Conservation (phyloP, 2,888 invertebrate genomes). For the Eristalis tenax region DNA sequence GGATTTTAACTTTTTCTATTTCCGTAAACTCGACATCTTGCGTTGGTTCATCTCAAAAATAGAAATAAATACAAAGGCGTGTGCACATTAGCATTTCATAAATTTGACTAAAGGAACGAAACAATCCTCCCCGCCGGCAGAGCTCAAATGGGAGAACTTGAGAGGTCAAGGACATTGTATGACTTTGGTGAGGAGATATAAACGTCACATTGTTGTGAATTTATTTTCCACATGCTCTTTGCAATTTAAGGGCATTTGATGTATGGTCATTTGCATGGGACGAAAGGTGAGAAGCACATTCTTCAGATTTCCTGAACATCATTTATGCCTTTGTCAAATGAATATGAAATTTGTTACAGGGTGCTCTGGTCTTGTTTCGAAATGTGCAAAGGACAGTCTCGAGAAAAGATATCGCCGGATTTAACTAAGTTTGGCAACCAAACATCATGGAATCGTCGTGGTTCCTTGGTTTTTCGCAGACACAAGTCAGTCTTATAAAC, state of each 20-base stretch:
- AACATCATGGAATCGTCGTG: neutral
- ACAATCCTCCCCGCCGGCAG: neutral
- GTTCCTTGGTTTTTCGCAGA: neutral
- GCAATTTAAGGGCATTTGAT: slow-evolving; percentile 19
- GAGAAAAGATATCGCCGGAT: neutral
- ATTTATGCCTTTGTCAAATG: slow-evolving; percentile 18
- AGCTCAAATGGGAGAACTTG: neutral
- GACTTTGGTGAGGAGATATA: neutral
- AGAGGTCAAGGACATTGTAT: slow-evolving; percentile 24
- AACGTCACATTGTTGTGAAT: slow-evolving; percentile 8
- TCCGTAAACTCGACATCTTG: neutral
- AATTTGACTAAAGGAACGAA: neutral
- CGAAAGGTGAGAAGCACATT: neutral
- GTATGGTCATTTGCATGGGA: neutral
- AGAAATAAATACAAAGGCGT: neutral
- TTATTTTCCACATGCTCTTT: slow-evolving; percentile 15
- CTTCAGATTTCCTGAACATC: neutral
- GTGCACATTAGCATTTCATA: neutral
- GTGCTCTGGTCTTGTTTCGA: neutral
- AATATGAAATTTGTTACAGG: slow-evolving; percentile 4
- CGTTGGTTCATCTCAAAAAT: neutral
- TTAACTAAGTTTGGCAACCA: neutral
- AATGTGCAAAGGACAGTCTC: neutral
- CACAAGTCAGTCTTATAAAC: slow-evolving; percentile 30
- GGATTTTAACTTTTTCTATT: neutral